Evolutionary conservation across 1,140 invertebrate genomes (phyloP).

Genomic region (Cotesia glomerata): DNA sequence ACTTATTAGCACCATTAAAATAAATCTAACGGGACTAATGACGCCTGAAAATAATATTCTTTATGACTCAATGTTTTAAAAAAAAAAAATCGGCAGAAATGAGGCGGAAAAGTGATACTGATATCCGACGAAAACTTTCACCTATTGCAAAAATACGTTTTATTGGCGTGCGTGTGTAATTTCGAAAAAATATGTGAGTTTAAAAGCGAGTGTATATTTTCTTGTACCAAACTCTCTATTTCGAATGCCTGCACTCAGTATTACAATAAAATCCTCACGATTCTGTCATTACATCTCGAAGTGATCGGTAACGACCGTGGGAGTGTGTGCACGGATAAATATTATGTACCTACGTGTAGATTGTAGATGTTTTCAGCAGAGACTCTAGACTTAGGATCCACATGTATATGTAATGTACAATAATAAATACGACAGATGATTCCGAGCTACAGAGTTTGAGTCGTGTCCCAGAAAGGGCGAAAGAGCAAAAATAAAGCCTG

Average conservation of each 20-base stretch:
- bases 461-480: conserved; percentile 12
- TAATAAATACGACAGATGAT: not conserved
- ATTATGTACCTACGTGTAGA: not conserved
- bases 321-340: too few species aligned
- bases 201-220: too few species aligned
- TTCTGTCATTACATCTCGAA: not conserved
- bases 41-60: not conserved
- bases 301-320: too few species aligned
- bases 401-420: not conserved
- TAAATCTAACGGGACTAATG: too few species aligned
- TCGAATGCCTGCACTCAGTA: not conserved
- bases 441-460: not conserved
- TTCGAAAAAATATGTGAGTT: not conserved
- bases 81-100: not conserved
- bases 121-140: not conserved
- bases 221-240: not conserved
- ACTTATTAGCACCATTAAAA: too few species aligned
- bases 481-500: conserved; percentile 3
- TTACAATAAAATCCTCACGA: not conserved
- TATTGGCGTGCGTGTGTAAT: not conserved
- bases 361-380: not conserved
- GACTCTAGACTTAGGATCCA: not conserved
- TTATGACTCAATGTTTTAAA: not conserved
- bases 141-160: not conserved
- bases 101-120: not conserved